Evolutionary conservation across 2,113 vertebrate species (phyloP), one percentile per base, ranked within the genome.

Genomic region (Ammospiza nelsoni): DNA sequence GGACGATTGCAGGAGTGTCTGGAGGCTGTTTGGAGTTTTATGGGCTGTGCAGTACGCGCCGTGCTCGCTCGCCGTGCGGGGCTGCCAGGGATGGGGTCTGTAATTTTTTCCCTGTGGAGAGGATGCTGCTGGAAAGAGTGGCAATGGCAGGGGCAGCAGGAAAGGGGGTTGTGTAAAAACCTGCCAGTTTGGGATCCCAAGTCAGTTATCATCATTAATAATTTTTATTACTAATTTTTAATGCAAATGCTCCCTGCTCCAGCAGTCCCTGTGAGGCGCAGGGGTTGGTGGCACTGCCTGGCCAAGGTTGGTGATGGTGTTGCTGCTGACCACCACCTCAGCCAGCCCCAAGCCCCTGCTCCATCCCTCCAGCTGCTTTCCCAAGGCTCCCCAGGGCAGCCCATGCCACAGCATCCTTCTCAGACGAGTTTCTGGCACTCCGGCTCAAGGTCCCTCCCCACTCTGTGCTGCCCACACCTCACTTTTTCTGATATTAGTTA

Each of bases 1-100:
- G 99, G 98, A 98, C 99, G 99, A 99, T 99, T 98, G 99, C 98
- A 97, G 98, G 98, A 99, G 98, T 98, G 98, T 99, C 99, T 99
- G 98, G 98, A 99, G 98, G 98, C 98, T 98, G 98, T 98, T 99
- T 98, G 98, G 98, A 98, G 98, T 99, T 99, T 99, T 99, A 99
- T 99, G 98, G 98, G 98, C 98, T 99, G 99, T 99, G 99, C 99
- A 99, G 99, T 98, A 98, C 98, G 84, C 93, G 24, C 95, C 85
- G 73, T 90, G 90, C 87, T 92, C 48, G 62, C 90, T 93, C 35
- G 49, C 92, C 57, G 41, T 8, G 73, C 73, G 25, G 93, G 88
- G 91, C 88, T 93, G 91, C 31, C 37, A 13, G 69, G 58, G 98
- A 99, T 98, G 98, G 98, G 98, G 98, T 98, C 98, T 98, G 98